These are phyloP conservation scores for Cynodonichthys magdalenae DNA, from an alignment of 2,797 vertebrate genomes.

Conservation along the genomic window DNA sequence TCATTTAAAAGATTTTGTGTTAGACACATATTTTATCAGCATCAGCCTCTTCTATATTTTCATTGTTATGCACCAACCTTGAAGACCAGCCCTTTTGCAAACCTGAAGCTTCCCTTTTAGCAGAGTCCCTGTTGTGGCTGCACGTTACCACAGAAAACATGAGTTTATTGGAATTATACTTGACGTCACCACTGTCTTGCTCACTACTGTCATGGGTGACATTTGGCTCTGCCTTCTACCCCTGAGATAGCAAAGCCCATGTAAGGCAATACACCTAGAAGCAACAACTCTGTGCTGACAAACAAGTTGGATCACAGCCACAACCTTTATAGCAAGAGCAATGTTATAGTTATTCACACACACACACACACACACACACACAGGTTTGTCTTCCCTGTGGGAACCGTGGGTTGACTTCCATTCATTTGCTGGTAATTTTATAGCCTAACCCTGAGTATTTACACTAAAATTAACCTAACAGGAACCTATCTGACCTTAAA, in stretches of 20 bases:
- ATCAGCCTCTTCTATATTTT: too few relatives aligned
- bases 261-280: constrained; percentile 9
- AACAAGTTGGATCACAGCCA: constrained; percentile 35
- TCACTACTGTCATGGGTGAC: constrained; percentile 5
- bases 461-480: too few relatives aligned
- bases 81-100: too few relatives aligned
- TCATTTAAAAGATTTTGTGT: too few relatives aligned
- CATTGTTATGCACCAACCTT: too few relatives aligned
- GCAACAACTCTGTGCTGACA: constrained; percentile 39
- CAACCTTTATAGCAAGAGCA: constrained; percentile 33
- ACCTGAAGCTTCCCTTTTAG: constrained; percentile 1
- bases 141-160: neutral
- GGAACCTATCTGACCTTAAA: too few relatives aligned
- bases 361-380: too few relatives aligned
- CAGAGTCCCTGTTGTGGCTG: neutral
- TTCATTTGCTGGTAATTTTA: too few relatives aligned
- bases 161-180: constrained; percentile 16
- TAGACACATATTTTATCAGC: too few relatives aligned
- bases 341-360: constrained; percentile 1
- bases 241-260: constrained; percentile 25
- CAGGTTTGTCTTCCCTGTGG: neutral
- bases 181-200: constrained; percentile 18
- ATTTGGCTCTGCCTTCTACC: constrained; percentile 18
- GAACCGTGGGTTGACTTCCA: too few relatives aligned
- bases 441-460: too few relatives aligned